These are phyloP conservation scores for Plestiodon gilberti DNA, from an alignment of 2,113 vertebrate species.

Conservation along the genomic window DNA sequence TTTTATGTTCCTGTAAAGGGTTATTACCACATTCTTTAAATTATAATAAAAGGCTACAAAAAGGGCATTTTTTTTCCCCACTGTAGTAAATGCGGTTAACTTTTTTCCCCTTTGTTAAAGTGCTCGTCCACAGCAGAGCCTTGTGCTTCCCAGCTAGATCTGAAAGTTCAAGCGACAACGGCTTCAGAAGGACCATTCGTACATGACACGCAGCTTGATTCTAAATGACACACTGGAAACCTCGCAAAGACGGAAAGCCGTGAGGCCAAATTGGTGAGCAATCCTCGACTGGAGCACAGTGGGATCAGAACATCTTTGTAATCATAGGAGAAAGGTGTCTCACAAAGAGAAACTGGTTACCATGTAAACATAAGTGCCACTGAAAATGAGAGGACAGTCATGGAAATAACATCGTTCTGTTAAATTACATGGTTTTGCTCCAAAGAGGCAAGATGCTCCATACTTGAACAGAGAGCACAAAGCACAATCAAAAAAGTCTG, in stretches of 20 bases:
- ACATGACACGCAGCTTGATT: rapidly evolving
- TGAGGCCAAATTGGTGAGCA: neutral
- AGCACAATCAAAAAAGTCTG: neutral
- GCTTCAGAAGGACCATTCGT: rapidly evolving
- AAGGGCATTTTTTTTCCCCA: slow-evolving; percentile 40
- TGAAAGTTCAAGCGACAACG: rapidly evolving
- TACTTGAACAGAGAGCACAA: neutral
- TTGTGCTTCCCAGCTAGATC: rapidly evolving
- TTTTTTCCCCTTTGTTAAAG: slow-evolving; percentile 32
- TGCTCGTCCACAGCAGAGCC: rapidly evolving
- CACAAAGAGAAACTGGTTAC: slow-evolving; percentile 3
- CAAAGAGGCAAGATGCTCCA: neutral
- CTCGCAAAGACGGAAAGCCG: neutral
- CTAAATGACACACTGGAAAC: rapidly evolving
- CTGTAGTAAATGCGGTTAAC: slow-evolving; percentile 45
- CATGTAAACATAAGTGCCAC: slow-evolving; percentile 2
- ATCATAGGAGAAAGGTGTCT: neutral
- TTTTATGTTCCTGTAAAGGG: slow-evolving; percentile 70
- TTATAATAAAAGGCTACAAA: slow-evolving; percentile 69
- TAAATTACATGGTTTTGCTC: neutral
- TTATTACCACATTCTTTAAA: slow-evolving; percentile 71
- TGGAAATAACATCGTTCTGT: neutral
- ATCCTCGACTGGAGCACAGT: neutral
- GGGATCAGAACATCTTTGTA: neutral
- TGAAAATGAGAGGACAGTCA: neutral